These are phyloP conservation scores for Drosophila affinis DNA, from an alignment of 2,888 invertebrate genomes.

Conservation along the genomic window DNA sequence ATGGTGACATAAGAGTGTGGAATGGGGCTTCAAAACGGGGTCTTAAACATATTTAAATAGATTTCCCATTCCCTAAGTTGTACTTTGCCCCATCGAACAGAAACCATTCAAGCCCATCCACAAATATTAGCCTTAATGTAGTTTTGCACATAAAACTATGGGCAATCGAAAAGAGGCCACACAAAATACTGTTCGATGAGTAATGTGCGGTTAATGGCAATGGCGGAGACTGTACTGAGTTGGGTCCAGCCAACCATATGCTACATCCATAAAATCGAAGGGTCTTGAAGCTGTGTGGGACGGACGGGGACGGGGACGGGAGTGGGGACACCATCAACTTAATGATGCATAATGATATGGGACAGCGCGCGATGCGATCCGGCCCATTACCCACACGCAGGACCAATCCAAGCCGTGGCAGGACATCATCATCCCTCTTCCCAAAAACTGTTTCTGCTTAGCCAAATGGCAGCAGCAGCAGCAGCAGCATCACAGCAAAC, in stretches of 20 bases:
- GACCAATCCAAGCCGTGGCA: conserved; percentile 21
- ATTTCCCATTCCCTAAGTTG: not conserved
- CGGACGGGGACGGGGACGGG: conserved; percentile 1
- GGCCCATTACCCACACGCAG: conserved; percentile 71
- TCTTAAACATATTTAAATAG: no score
- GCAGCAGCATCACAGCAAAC: not conserved
- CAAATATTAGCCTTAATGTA: conserved; percentile 52
- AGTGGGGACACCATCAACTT: conserved; percentile 67
- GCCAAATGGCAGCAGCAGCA: conserved; percentile 39
- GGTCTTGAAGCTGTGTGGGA: conserved; percentile 40
- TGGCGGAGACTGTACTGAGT: conserved; percentile 19
- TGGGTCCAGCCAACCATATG: conserved; percentile 58
- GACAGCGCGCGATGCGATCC: conserved; percentile 61
- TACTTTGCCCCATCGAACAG: not conserved
- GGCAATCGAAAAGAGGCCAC: conserved; percentile 44
- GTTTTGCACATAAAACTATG: conserved; percentile 47
- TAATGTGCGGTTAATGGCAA: conserved; percentile 72
- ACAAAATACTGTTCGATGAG: conserved; percentile 71
- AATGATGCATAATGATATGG: conserved; percentile 78
- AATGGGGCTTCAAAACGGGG: not conserved
- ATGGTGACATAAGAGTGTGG: not conserved
- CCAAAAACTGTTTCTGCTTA: conserved; percentile 50
- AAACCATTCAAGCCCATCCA: conserved; percentile 26
- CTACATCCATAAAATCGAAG: conserved; percentile 70
- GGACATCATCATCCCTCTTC: conserved; percentile 28